These are phyloP conservation scores for Barnardius zonarius DNA, from an alignment of 2,113 vertebrate genomes.

Conservation along the genomic window DNA sequence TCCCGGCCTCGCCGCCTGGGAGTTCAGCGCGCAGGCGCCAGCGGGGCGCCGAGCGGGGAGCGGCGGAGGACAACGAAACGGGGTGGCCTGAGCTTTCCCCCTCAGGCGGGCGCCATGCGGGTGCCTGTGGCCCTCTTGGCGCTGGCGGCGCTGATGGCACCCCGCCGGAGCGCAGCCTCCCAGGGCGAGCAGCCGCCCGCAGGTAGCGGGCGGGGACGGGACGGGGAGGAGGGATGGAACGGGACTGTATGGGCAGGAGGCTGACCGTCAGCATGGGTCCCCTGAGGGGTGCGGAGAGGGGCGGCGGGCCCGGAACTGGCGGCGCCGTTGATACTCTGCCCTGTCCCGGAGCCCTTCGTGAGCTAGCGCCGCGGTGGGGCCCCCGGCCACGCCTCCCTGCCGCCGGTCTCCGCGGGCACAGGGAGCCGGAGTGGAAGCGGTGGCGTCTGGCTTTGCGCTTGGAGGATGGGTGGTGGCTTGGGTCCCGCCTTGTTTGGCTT, in stretches of 20 bases:
- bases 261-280: not conserved
- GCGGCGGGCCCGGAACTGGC: not conserved
- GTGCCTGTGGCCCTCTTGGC: not conserved
- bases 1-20: not conserved
- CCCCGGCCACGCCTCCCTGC: no score
- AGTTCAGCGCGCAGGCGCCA: not conserved
- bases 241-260: not conserved
- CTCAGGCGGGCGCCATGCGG: not conserved
- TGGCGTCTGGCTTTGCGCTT: not conserved
- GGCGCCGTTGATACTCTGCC: not conserved
- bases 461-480: not conserved
- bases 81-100: fast-evolving
- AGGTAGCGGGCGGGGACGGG: not conserved
- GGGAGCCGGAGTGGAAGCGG: not conserved
- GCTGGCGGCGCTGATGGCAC: not conserved
- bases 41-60: fast-evolving
- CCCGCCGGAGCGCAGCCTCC: not conserved
- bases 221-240: not conserved
- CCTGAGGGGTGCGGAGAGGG: no score
- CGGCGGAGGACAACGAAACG: fast-evolving
- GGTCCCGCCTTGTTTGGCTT: not conserved
- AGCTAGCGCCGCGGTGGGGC: no score
- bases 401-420: no score
- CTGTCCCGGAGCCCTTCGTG: not conserved
- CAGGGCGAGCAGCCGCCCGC: not conserved